Evolutionary conservation across 37 sponge, comb jelly and placozoan species (phyloP).

Genomic region (Hormiphora californensis): DNA sequence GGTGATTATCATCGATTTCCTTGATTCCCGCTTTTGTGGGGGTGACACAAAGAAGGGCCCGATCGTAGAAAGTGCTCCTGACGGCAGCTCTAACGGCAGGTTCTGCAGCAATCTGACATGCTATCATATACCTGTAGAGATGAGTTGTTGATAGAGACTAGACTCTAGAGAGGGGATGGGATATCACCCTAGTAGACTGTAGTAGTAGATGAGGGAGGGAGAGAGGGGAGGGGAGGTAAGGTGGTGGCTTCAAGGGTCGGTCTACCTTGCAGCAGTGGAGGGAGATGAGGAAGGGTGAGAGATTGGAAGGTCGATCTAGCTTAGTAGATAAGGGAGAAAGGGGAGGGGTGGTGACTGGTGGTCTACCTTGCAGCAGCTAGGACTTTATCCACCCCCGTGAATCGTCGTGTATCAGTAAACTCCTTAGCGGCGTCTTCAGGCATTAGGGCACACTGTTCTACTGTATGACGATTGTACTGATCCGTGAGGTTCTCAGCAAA

Average conservation of each 20-base stretch:
- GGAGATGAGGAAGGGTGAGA: no score
- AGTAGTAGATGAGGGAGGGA: no score
- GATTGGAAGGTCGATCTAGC: no score
- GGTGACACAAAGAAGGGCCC: conserved; percentile 68
- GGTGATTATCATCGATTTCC: conserved; percentile 80
- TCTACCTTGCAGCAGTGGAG: no score
- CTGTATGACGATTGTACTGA: conserved; percentile 87
- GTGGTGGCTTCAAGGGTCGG: no score
- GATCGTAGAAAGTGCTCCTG: conserved; percentile 71
- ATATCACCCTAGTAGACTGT: no score
- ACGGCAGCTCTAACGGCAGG: conserved; percentile 83
- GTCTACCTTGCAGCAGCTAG: not conserved
- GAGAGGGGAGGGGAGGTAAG: no score
- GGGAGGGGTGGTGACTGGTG: no score
- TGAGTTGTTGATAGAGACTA: conserved; percentile 63
- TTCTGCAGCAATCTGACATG: conserved; percentile 81
- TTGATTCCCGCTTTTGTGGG: conserved; percentile 91
- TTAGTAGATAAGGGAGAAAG: no score
- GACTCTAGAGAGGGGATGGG: conserved; percentile 43
- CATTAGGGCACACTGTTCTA: conserved; percentile 76
- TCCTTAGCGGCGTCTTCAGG: conserved; percentile 85
- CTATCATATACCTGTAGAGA: conserved; percentile 84
- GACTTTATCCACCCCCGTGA: not conserved
- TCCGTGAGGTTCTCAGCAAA: conserved; percentile 92
- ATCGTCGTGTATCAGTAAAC: conserved; percentile 55